Evolutionary conservation across 2,888 invertebrate genomes (phyloP), one percentile per base, ranked within the genome.

Genomic region (Polyploca ridens): DNA sequence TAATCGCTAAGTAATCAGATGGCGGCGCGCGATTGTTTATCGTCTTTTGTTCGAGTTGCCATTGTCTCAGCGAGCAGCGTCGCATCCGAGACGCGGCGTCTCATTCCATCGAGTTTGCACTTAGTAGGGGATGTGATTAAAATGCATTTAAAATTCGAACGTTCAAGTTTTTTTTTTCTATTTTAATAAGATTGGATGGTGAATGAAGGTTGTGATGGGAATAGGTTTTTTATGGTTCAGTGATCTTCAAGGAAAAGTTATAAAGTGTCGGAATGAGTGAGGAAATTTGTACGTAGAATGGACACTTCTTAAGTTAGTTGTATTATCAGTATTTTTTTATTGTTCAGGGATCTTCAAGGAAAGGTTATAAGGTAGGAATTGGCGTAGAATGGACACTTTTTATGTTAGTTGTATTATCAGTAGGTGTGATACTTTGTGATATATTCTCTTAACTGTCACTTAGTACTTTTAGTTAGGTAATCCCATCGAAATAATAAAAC

Each of bases 1-100:
- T 66, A 62, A 27, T 14, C 54, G 46, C 57, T n/a, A n/a, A 61
- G 67, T 67, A 67, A 70, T 68, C 66, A 63, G 63, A 54, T 11
- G 57, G 58, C 60, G 33, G 35, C 11, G 63, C 54, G 54, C 54
- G 54, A 64, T 65, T 63, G 63, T 65, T 66, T 64, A 57, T 59
- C 65, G 59, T 35, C 65, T 58, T 63, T 69, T 67, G 69, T 67
- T 63, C 59, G 33, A 7, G 59, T 46, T 38, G 41, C 64, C 60
- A 62, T 66, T 69, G 69, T 63, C 63, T 44, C 63, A 13, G 46
- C n/a, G n/a, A 46, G n/a, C 46, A 46, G n/a, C 46, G 46, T 7
- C 46, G 46, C 46, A n/a, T 27, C 41, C 19, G 61, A 61, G 61
- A 27, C 61, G 41, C 19, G 41, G 61, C 27, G 54, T 54, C 54